These are phyloP conservation scores for Artemia franciscana DNA, from an alignment of 1,140 invertebrate genomes.

Conservation along the genomic window DNA sequence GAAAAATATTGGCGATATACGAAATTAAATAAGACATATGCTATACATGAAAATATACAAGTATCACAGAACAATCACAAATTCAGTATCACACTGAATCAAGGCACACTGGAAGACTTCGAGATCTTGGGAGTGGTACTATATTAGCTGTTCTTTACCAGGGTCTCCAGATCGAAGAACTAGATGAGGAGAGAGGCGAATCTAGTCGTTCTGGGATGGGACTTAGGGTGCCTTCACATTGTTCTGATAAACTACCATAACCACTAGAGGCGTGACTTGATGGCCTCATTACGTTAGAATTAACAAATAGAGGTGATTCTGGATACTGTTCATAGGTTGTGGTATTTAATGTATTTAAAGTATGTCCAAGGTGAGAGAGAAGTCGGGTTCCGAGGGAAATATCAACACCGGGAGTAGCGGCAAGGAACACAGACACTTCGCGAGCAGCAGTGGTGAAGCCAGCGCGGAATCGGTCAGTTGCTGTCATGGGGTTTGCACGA, in stretches of 20 bases:
- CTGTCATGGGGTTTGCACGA: conserved; percentile 36
- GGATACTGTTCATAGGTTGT: background rate
- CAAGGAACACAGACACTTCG: conserved; percentile 66
- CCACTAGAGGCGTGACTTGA: background rate
- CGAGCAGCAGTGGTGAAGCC: conserved; percentile 77
- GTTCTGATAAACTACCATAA: background rate
- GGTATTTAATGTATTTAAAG: conserved; percentile 45
- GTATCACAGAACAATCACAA: background rate
- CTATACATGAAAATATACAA: background rate
- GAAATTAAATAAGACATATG: background rate
- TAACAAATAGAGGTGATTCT: background rate
- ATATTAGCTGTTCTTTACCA: background rate
- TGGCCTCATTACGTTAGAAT: background rate
- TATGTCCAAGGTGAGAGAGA: conserved; percentile 61
- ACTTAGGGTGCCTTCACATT: background rate
- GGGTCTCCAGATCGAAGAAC: background rate
- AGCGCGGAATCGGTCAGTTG: conserved; percentile 55
- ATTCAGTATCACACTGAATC: background rate
- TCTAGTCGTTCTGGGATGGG: background rate
- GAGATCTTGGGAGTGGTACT: background rate
- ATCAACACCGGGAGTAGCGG: conserved; percentile 44
- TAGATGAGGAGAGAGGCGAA: background rate
- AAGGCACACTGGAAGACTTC: background rate
- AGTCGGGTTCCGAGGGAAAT: conserved; percentile 55
- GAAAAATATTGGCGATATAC: background rate